phyloP scores from a whole-genome alignment of 2,888 invertebrate genomes.

The Disparrhopalites patrizii region DNA sequence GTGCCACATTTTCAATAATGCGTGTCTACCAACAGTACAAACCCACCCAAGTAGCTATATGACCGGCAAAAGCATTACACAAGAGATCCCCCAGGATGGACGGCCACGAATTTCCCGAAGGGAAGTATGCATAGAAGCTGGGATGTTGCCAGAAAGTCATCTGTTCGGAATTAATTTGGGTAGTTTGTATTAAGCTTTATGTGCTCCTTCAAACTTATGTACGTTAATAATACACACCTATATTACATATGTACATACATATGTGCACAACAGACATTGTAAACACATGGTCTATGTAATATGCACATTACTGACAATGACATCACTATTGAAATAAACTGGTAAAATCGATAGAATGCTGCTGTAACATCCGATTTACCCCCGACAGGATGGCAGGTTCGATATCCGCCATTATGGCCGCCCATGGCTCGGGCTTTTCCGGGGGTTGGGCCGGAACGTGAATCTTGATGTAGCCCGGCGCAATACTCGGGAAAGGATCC shows the following conservation, averaged over 20 bases:
- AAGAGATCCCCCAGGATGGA: slow-evolving; percentile 97
- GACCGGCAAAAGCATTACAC: slow-evolving; percentile 90
- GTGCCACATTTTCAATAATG: too few relatives aligned
- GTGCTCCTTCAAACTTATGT: neutral
- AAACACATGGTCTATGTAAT: too few relatives aligned
- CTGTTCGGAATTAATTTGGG: slow-evolving; percentile 51
- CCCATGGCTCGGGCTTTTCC: slow-evolving; percentile 76
- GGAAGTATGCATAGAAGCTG: slow-evolving; percentile 97
- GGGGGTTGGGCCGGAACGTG: slow-evolving; percentile 77
- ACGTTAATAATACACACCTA: too few relatives aligned
- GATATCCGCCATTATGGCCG: slow-evolving; percentile 81
- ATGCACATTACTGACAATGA: too few relatives aligned
- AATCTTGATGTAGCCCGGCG: slow-evolving; percentile 81
- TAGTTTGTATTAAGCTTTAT: neutral
- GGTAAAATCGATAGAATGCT: too few relatives aligned
- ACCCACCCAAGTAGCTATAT: slow-evolving; percentile 52
- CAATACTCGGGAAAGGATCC: slow-evolving; percentile 80
- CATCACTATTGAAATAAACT: too few relatives aligned
- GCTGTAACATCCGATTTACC: neutral
- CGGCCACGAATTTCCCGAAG: slow-evolving; percentile 93
- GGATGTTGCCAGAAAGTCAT: slow-evolving; percentile 99
- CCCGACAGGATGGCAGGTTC: slow-evolving; percentile 91
- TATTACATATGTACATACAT: too few relatives aligned
- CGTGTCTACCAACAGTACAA: too few relatives aligned
- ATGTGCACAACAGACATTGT: too few relatives aligned